Evolutionary conservation across 2,113 vertebrate genomes (phyloP), one percentile per base, ranked within the genome.

Genomic region (Corythoichthys intestinalis): DNA sequence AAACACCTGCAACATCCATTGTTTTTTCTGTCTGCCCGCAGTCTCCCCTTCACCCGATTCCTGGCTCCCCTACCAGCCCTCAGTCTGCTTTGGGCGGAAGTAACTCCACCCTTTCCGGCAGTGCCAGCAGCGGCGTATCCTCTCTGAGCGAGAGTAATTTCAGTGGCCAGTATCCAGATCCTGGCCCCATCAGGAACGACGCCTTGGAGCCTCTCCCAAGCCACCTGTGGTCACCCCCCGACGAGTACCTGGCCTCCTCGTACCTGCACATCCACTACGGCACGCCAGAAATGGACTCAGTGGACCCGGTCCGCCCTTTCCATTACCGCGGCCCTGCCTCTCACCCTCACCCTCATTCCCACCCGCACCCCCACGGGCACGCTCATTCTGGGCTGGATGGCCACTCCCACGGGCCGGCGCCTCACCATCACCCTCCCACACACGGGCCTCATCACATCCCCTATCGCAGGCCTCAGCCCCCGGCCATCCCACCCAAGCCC

Each of bases 81-180:
- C 95, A 97, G 88, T 97, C 95, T 14, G 96, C 95, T 65, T 80
- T 98, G 76, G 95, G 96, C 20, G 96, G 96, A 82, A 98, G 96
- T 83, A 97, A 97, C 89, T 97, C 95, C 60, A 96, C 96, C 2
- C 90, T 98, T 78, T 98, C 96, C 0, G 96, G 95, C 89, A 98
- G 96, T 3, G 96, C 96, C 87, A 98, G 96, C 92, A 98, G 96
- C 0, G 96, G 96, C 0, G 96, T 98, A 39, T 98, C 96, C 50
- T 98, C 96, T 71, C 79, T 98, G 80, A 98, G 96, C 0, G 96
- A 98, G 87, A 97, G 96, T 79, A 96, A 96, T 87, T 97, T 96
- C 3, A 87, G 88, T 1, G 89, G 88, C 59, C 89, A 88, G 79
- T 91, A 91, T 73, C 89, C 89, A 0, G 89, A 91, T 85, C 73